Base-by-base conservation (phyloP, 2,888 invertebrate genomes). In the Hoplodrina ambigua region DNA sequence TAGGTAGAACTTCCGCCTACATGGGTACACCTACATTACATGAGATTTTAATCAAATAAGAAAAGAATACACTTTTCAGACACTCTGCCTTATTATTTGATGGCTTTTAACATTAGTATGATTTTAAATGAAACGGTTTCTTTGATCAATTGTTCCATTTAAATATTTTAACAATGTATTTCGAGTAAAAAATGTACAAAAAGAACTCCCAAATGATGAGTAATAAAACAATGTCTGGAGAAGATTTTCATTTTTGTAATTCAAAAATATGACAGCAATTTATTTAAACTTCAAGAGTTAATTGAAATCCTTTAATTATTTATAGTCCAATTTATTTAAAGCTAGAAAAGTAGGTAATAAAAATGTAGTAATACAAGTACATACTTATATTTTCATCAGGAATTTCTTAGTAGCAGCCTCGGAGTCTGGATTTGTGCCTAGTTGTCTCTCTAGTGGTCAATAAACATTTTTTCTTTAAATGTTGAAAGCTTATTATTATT, bases 301-400 rank as follows among this genome's bases (percentile, higher is more conserved):
- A 20, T 63, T 52, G 44, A 72, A 71, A 62, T 62, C 25, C 55
- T 71, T 62, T 62, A 62, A 62, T 62, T 71, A 71, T 70, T 70
- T 61, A 56, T 33, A 19, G n/a, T 37, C 17, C 19, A 62, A 71
- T 71, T 62, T 55, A 37, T 20, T 61, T 71, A 10, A 49, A 20
- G 30, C 54, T 41, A 11, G 46, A 17, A 54, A 11, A 5, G 11
- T 33, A 8, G 37, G 7, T 37, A 17, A 20, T 37, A 17, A 20
- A 33, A 15, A 49, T 41, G 20, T 11, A 13, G 41, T 33, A 33
- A 33, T 37, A 13, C 25, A n/a, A 17, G 7, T 8, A n/a, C n/a
- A n/a, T n/a, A 37, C 8, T 46, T 4, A 41, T 52, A 52, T 44
- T 50, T 58, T 52, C 15, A 15, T 8, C 8, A 25, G 25, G 25